Evolutionary conservation across 2,113 vertebrate genomes (phyloP), one percentile per base, ranked within the genome.

Genomic region (Piprites chloris): DNA sequence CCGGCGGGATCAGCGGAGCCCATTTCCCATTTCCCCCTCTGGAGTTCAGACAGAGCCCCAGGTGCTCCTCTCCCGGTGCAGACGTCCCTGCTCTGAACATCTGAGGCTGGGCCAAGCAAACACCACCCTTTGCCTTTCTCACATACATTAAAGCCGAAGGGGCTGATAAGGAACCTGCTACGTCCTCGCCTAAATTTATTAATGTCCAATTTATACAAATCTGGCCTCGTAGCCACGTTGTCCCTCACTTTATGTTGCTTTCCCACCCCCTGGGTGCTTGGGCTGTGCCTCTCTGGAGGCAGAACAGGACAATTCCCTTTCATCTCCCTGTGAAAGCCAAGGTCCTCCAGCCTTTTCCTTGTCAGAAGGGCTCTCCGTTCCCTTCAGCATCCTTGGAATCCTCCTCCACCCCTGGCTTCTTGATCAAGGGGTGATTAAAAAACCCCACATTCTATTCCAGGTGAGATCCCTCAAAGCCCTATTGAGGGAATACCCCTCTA

Each of bases 11-110:
- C 47, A 49, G 24, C 30, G 1, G 58, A n/a, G 46, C 90, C 79
- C 73, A 12, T 9, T 27, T 26, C 90, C 79, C 73, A 12, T 9
- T 27, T 26, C 32, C 21, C 10, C 58, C 24, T 2, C 0, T 2
- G 80, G 92, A 39, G 75, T 24, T 17, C 18, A 90, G 95, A 67
- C 82, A 74, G 89, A 82, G 92, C 92, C 91, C 86, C 79, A 21
- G 91, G 94, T 91, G 94, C 91, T 91, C 65, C 1, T 5, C 69
- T 37, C 68, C 46, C 39, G 6, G 79, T 61, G 59, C 71, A 95
- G 85, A 82, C 85, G 2, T 65, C 87, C 73, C 79, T 8, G 2
- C 88, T 58, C 33, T 44, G 73, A 79, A 89, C 84, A 42, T 72
- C 84, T 42, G 23, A 69, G 49, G 68, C 67, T 0, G 39, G 9